These are phyloP conservation scores for Ceratosolen fusciceps DNA, from an alignment of 1,140 invertebrate species.

Conservation along the genomic window DNA sequence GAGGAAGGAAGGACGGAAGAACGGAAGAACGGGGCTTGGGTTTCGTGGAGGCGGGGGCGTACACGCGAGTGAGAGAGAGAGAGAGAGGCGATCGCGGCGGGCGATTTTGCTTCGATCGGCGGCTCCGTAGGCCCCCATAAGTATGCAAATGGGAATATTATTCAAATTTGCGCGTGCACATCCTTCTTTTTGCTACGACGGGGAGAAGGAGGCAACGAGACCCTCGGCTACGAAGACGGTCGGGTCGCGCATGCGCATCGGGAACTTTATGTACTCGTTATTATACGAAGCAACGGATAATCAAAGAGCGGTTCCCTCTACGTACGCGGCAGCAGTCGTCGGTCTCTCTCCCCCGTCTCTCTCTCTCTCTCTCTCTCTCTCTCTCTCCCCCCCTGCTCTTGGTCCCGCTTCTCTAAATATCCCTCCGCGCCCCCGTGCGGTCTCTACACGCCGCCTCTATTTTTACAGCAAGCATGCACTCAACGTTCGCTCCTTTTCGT, in stretches of 20 bases:
- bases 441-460: conserved; percentile 34
- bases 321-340: conserved; percentile 48
- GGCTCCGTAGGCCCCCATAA: conserved; percentile 53
- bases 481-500: conserved; percentile 24
- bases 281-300: conserved; percentile 65
- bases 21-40: too few relatives aligned
- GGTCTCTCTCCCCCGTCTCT: conserved; percentile 47
- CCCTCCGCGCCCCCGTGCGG: background rate
- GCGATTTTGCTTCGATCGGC: conserved; percentile 52
- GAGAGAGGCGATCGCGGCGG: background rate
- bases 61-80: background rate
- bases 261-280: conserved; percentile 70
- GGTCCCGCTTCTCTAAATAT: too few relatives aligned
- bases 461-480: conserved; percentile 20
- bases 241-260: conserved; percentile 58
- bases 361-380: conserved; percentile 34
- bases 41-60: background rate
- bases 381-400: background rate
- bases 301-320: conserved; percentile 65
- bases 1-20: background rate
- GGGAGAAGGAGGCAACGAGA: conserved; percentile 22
- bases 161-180: conserved; percentile 54
- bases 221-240: conserved; percentile 19
- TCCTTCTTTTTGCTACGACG: background rate
- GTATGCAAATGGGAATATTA: conserved; percentile 67